Evolutionary conservation across 1,140 invertebrate genomes (phyloP).

Genomic region (Macrobrachium nipponense): DNA sequence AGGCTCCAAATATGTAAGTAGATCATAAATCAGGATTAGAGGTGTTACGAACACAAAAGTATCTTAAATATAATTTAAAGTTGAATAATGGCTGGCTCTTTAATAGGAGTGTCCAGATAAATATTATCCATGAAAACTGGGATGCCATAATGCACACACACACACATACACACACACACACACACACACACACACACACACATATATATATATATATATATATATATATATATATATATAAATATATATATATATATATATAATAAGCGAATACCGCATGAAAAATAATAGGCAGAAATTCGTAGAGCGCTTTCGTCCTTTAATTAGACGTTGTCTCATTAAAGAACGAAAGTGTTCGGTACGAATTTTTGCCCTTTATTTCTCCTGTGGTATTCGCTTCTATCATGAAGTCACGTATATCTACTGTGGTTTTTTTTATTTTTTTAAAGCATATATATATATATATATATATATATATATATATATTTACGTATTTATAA

Average conservation of each 20-base stretch:
- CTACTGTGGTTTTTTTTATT: no score
- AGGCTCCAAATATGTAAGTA: no score
- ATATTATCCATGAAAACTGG: not conserved
- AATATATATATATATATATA: not conserved
- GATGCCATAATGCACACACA: not conserved
- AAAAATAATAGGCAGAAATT: no score
- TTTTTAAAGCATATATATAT: conserved; percentile 2
- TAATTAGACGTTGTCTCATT: no score
- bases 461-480: not conserved
- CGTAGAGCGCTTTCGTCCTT: no score
- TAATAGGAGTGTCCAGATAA: not conserved
- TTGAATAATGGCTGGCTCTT: not conserved
- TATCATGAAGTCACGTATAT: no score
- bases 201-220: conserved; percentile 3
- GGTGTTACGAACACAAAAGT: not conserved
- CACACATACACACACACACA: not conserved
- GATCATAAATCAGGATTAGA: no score
- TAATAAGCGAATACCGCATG: no score
- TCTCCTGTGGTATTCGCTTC: no score
- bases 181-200: not conserved
- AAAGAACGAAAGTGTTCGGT: no score
- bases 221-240: not conserved
- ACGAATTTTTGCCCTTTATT: no score
- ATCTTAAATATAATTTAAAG: not conserved
- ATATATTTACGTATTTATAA: not conserved